Percentiles rank a stretch among this genome's conserved stretches.
phyloP scores from a whole-genome alignment of 1,140 invertebrate genomes.

The Manduca sexta region DNA sequence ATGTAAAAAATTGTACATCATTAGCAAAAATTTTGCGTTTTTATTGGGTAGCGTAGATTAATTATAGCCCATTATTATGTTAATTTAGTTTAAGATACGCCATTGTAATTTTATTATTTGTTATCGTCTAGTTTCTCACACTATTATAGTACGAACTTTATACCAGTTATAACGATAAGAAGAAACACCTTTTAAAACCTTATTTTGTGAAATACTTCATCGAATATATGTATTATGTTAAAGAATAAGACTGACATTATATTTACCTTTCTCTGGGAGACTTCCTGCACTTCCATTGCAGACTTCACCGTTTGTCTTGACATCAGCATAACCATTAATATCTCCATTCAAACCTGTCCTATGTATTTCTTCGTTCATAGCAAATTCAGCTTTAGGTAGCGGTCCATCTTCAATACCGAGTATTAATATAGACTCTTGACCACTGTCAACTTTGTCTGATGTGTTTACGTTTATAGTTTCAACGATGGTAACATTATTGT shows the following conservation, averaged over 20 bases:
- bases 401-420: conserved; percentile 56
- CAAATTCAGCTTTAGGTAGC: conserved; percentile 54
- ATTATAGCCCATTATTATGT: no score
- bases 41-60: no score
- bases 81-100: no score
- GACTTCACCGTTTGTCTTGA: conserved; percentile 11
- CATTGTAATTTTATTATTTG: no score
- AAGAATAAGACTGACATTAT: not conserved
- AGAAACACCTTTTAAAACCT: no score
- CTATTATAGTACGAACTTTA: no score
- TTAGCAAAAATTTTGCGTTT: no score
- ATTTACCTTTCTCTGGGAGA: conserved; percentile 7
- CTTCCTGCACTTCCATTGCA: conserved; percentile 16
- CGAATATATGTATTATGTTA: not conserved
- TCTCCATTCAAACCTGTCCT: conserved; percentile 27
- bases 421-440: conserved; percentile 40
- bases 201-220: no score
- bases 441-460: conserved; percentile 14
- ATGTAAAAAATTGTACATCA: no score
- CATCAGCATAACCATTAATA: conserved; percentile 8
- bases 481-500: conserved; percentile 20
- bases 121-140: no score
- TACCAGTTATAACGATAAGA: no score
- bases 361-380: conserved; percentile 62
- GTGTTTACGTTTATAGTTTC: conserved; percentile 16